Evolutionary conservation across 1,140 invertebrate genomes (phyloP).

Genomic region (Pogonognathellus flavescens): DNA sequence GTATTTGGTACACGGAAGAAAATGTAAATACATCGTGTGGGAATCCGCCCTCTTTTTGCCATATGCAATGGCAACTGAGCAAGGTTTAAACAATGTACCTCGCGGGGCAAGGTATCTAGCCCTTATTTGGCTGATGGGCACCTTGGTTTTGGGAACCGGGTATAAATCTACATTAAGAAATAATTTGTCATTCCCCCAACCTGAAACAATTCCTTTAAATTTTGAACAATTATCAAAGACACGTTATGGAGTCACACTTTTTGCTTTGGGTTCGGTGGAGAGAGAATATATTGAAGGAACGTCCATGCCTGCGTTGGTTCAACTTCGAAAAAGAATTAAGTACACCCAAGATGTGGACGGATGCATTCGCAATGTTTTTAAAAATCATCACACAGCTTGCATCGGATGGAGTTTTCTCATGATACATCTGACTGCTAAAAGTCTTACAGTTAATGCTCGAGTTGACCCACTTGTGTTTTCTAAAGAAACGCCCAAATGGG

Average conservation of each 20-base stretch:
- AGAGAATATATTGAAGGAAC: background rate
- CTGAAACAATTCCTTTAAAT: conserved; percentile 23
- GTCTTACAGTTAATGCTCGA: background rate
- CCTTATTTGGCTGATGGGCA: conserved; percentile 10
- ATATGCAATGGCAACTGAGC: conserved; percentile 18
- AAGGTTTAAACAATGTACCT: background rate
- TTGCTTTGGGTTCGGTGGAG: background rate
- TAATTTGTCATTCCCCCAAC: conserved; percentile 27
- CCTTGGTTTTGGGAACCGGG: conserved; percentile 22
- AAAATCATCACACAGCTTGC: background rate
- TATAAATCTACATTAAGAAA: conserved; percentile 25
- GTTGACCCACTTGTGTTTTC: conserved; percentile 1
- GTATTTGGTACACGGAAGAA: background rate
- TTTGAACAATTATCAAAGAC: conserved; percentile 7
- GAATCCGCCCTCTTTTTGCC: conserved; percentile 14
- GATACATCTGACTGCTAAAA: background rate
- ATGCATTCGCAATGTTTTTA: conserved; percentile 15
- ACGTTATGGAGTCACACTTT: background rate
- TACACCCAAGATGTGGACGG: background rate
- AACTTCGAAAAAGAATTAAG: background rate
- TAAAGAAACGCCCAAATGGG: background rate
- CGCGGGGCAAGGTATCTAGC: conserved; percentile 6
- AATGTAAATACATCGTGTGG: conserved; percentile 23
- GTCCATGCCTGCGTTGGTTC: background rate
- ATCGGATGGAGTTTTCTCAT: conserved; percentile 31